Base-by-base conservation (phyloP, 2,888 invertebrate species). In the Drosophila putrida region DNA sequence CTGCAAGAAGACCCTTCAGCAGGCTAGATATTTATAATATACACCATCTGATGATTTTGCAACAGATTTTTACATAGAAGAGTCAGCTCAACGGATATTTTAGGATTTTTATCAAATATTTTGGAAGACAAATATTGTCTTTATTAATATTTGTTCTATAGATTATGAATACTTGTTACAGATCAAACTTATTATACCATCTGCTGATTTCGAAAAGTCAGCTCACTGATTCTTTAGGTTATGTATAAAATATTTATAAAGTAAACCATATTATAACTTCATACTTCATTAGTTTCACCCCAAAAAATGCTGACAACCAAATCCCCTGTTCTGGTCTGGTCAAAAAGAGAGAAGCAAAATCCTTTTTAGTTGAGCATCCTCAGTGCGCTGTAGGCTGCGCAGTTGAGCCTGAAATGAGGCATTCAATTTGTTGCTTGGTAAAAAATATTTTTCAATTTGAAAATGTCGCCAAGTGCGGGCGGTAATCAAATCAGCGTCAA, bases 401-500 rank as follows among this genome's bases (percentile, higher is more conserved):
- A 67, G 47, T 28, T 63, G 59, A 73, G 73, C 70, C 59, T 61
- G 10, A 49, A 33, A 47, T 47, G 11, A 43, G 25, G 11, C 43
- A 6, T 43, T n/a, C 25, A 61, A 65, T 70, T 58, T 61, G 47
- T 27, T 41, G 20, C 8, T 41, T 15, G 13, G 28, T 13, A 28
- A 15, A 15, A 46, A n/a, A 9, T 39, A 39, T 46, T 53, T 68
- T 75, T 54, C 54, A 69, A 71, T 71, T 68, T 65, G 46, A 43
- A 53, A 61, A 13, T 46, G 61, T 59, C 59, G 63, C 50, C 72
- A 70, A 68, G 72, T 61, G 67, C 54, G 43, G 57, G 50, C 62
- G 50, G 61, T 64, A 75, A 75, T 75, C 71, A 76, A 76, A 80
- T 80, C 76, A 79, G 66, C 54, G 53, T 15, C 70, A 76, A 78